Percentiles rank a stretch among this genome's conserved stretches.
Conservation (phyloP, 2,888 invertebrate species). For the Embidobia sp. region DNA sequence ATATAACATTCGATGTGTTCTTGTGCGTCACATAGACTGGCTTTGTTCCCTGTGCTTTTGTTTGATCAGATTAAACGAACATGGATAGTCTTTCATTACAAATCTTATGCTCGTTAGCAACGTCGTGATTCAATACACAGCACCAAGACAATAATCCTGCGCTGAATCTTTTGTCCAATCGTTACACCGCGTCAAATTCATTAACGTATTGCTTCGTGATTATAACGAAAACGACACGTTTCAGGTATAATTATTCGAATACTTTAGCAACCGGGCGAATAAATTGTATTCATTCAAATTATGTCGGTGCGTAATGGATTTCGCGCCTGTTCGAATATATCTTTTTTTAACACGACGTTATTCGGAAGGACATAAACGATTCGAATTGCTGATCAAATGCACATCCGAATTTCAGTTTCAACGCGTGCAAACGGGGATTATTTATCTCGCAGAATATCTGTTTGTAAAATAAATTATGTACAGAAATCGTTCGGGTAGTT, state of each 20-base stretch:
- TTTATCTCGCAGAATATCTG: too few relatives aligned
- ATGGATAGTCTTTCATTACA: constrained; percentile 50
- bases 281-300: too few relatives aligned
- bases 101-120: constrained; percentile 56
- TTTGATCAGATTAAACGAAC: constrained; percentile 50
- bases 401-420: too few relatives aligned
- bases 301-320: too few relatives aligned
- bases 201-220: constrained; percentile 32
- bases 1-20: constrained; percentile 17
- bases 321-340: too few relatives aligned
- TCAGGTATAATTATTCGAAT: constrained; percentile 23
- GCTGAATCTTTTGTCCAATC: constrained; percentile 40
- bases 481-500: too few relatives aligned
- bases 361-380: too few relatives aligned
- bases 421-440: too few relatives aligned
- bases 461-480: too few relatives aligned
- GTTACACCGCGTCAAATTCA: constrained; percentile 46
- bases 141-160: constrained; percentile 44
- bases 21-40: constrained; percentile 9
- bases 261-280: constrained; percentile 25
- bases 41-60: constrained; percentile 44
- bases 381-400: too few relatives aligned
- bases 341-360: too few relatives aligned
- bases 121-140: constrained; percentile 43
- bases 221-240: constrained; percentile 26